Base-by-base conservation (phyloP, 2,888 invertebrate genomes). In the Alentia gelatinosa region DNA sequence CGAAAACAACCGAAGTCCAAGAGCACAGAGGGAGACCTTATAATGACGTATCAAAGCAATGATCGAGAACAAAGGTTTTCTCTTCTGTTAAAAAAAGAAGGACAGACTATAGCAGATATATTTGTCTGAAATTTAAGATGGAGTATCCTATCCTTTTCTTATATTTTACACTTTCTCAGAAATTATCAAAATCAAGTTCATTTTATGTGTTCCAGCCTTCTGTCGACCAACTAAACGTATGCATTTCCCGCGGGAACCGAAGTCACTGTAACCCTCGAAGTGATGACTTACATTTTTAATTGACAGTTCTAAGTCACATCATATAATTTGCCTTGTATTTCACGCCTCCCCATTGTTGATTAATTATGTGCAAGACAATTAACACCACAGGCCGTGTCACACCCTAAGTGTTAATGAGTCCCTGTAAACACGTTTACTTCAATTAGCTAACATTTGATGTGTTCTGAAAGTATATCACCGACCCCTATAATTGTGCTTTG, bases 141-240 rank as follows among this genome's bases (percentile, higher is more conserved):
- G n/a, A n/a, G n/a, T n/a, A n/a, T n/a, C n/a, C n/a, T n/a, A 3
- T n/a, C 56, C 56, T 56, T 56, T 56, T 5, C 19, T n/a, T 19
- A 56, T 19, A n/a, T 56, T 56, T 56, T n/a, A 56, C 3, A 56
- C 56, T 5, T 56, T 56, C 56, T 56, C 56, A 56, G n/a, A 4
- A 56, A n/a, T 56, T 56, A 56, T 56, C 56, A 56, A 12, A 56
- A 56, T 56, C n/a, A 56, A n/a, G 19, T 56, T 56, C 56, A 56
- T 30, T 68, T 68, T 35, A 37, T 35, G 7, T 19, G 12, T 79
- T 83, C 33, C 83, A 83, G 83, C 83, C 15, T 83, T 83, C 40
- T 83, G 35, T 9, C 39, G 83, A 5, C 83, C 83, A 40, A 83
- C 83, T 23, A 83, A 83, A 83, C 83, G 83, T 83, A 83, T 39